Evolutionary conservation across 2,888 invertebrate genomes (phyloP), one percentile per base, ranked within the genome.

Genomic region (Coenonympha glycerion): DNA sequence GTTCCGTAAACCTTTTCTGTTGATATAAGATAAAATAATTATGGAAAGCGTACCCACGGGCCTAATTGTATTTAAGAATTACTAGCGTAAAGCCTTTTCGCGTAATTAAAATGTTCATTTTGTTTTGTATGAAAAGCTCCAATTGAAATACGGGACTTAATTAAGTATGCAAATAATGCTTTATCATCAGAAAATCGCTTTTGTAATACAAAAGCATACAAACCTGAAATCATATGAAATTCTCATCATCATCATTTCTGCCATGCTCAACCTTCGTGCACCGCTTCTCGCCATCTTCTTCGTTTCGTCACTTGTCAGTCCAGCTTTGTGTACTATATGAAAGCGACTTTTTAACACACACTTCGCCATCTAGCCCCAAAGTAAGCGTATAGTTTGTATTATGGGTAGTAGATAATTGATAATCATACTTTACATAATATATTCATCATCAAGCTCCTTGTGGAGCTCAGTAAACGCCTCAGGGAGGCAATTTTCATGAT

Each of bases 1-100:
- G 31, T 41, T 19, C 28, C 31, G 31, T 44, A 45, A 45, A 45
- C 33, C 45, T 45, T 45, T 31, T 37, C 39, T 28, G 33, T 51
- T 46, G 39, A 46, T 40, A 40, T 33, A 33, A 39, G 46, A 45
- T 46, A 50, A 40, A 46, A 46, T 50, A 50, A 50, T 50, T 50
- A 50, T 46, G 50, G 33, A 40, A 50, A 45, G 40, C 18, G 39
- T 46, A 45, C 45, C 50, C 46, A 39, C 33, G 46, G 40, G 50
- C 33, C 46, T 50, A 46, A 50, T 50, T 50, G 33, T 46, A 50
- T 34, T 41, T 50, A 40, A 50, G 45, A 50, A 47, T 37, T 49
- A 49, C 41, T 42, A 49, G 36, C 49, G 28, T 39, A 28, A 49
- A 49, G 36, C 42, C 36, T 33, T 40, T 45, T 46, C 40, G 26